Base-by-base conservation (phyloP, 2,113 vertebrate species). In the Rhineura floridana region DNA sequence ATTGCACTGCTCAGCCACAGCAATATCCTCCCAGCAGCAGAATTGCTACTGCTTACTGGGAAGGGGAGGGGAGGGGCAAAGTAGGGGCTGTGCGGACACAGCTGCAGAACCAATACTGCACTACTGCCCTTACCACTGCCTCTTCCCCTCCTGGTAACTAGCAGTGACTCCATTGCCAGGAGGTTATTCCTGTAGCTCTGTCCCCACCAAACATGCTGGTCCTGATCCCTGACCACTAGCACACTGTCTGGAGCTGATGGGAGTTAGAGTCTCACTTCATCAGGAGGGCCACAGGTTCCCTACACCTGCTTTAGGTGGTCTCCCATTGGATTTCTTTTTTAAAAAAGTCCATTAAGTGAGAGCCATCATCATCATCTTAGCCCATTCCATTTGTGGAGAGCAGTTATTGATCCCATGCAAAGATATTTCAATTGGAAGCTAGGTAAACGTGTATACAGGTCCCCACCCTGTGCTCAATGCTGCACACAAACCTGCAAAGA, bases 401-500 rank as follows among this genome's bases (percentile, higher is more conserved):
- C 46, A 89, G 67, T 87, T 90, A 94, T 67, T 93, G 65, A 44
- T 23, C 46, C 42, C 92, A 89, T 89, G 84, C n/a, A 80, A 94
- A 76, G 48, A 91, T 44, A 52, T 52, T 84, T 87, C 79, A 91
- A 69, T 39, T n/a, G 91, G 62, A 79, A 92, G 85, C 48, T 90
- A 87, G 30, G 13, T 39, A 17, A 39, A 72, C 2, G n/a, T 86
- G 92, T 93, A 93, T 89, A 88, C 90, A 59, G 93, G 93, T 91
- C 93, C 94, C 90, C 94, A 95, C 94, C 96, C 91, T 89, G 94
- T 93, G 91, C 92, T 93, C 95, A 91, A 96, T 96, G 97, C 96
- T 97, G 96, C 97, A 96, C 96, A 98, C 97, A 96, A 97, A 98
- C 97, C 97, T 97, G 97, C 96, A 95, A 97, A 97, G 96, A 97